Conservation (phyloP, 1,140 invertebrate genomes). For the Pentalonia nigronervosa region DNA sequence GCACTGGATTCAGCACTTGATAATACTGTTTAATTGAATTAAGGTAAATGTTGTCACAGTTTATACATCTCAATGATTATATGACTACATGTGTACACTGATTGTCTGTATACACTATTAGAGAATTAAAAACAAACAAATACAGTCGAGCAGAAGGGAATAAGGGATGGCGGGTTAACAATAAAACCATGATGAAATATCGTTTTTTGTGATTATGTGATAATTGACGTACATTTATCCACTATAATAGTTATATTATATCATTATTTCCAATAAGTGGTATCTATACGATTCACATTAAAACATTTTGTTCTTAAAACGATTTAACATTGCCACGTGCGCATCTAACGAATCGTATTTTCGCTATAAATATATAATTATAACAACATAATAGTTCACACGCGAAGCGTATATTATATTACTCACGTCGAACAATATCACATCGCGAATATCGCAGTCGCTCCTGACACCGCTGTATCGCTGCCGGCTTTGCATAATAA, state of each 20-base stretch:
- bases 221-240: too few relatives aligned
- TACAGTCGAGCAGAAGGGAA: too few relatives aligned
- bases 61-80: too few relatives aligned
- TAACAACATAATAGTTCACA: background rate
- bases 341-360: background rate
- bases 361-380: background rate
- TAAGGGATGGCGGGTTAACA: background rate
- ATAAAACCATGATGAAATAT: background rate
- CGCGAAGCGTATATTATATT: background rate
- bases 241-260: background rate
- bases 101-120: too few relatives aligned
- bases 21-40: background rate
- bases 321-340: too few relatives aligned
- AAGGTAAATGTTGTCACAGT: background rate
- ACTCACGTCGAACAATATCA: background rate
- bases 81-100: too few relatives aligned
- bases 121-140: too few relatives aligned
- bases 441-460: too few relatives aligned
- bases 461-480: background rate
- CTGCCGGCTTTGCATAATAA: background rate
- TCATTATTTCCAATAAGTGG: background rate
- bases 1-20: too few relatives aligned
- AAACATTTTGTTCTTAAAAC: too few relatives aligned
- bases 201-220: too few relatives aligned
- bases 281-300: background rate